phyloP scores from a whole-genome alignment of 2,888 invertebrate genomes.

The Dinocampus coccinellae region DNA sequence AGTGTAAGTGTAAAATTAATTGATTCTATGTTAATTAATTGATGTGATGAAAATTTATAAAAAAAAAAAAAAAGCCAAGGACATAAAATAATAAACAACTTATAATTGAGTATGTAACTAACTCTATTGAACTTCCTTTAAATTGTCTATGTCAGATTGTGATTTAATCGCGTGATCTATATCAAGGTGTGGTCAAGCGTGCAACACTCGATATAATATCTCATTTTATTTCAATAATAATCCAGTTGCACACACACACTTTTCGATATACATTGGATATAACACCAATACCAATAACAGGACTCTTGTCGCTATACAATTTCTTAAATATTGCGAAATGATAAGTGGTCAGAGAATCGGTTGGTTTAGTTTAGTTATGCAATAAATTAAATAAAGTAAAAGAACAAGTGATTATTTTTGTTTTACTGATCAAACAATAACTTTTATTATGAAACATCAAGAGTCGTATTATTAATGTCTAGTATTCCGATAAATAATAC shows the following conservation, averaged over 20 bases:
- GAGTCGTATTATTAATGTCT: not conserved
- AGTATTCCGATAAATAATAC: not conserved
- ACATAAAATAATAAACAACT: not conserved
- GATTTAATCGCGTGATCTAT: conserved; percentile 22
- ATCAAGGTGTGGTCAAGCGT: conserved; percentile 17
- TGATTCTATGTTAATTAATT: too few relatives aligned
- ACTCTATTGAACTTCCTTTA: not conserved
- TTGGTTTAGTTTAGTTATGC: conserved; percentile 10
- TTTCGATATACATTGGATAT: not conserved
- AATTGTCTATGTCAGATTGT: not conserved
- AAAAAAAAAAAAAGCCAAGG: conserved; percentile 6
- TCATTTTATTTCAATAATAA: not conserved
- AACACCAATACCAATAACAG: not conserved
- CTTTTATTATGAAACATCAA: conserved; percentile 12
- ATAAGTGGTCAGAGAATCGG: conserved; percentile 11
- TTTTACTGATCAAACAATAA: conserved; percentile 7
- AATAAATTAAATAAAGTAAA: not conserved
- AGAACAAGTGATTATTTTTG: not conserved
- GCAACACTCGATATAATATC: not conserved
- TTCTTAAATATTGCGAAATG: conserved; percentile 19
- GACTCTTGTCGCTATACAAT: conserved; percentile 16
- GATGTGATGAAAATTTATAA: too few relatives aligned
- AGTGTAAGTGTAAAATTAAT: too few relatives aligned
- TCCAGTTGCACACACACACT: not conserved
- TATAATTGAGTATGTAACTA: not conserved